Evolutionary conservation across 2,797 vertebrate species (phyloP), one percentile per base, ranked within the genome.

Genomic region (Leptoclinus maculatus): DNA sequence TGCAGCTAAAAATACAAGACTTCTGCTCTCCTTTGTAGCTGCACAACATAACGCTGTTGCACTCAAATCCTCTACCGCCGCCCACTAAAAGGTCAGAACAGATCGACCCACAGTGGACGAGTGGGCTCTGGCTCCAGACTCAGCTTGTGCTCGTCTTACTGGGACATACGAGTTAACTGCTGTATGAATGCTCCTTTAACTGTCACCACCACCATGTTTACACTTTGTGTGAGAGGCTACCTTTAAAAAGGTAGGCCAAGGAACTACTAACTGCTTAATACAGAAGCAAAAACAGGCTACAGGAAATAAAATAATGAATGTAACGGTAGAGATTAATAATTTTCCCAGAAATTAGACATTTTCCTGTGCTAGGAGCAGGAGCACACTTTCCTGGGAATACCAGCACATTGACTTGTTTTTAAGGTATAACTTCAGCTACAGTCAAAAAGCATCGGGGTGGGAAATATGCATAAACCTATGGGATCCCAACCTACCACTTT

Each of bases 71-170:
- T 84, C 74, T 9, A 47, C 57, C 25, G 12, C 58, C 56, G 21
- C 88, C 84, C 71, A 89, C 84, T 64, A 79, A 86, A 86, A 87
- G 77, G 87, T 83, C 80, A 82, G 45, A 74, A 14, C 29, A 51
- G 25, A 86, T 78, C 17, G 45, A 89, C 73, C 80, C 70, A 81
- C 66, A 74, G 80, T 66, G 70, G 58, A 21, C 82, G 62, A 4
- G 78, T 82, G 74, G 77, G 83, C 58, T 79, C 59, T 9, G 66
- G 59, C 19, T 57, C 38, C 43, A 64, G 54, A 78, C 76, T 79
- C 36, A 11, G 41, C 81, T 74, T 43, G 41, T 45, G 66, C 39
- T n/a, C 17, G 25, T 78, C 45, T 67, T 69, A 54, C 59, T 66
- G 58, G 57, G 67, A 62, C 71, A 62, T 45, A 80, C 38, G 59